Conservation (phyloP, 2,888 invertebrate species). For the Argyra leucocephala region DNA sequence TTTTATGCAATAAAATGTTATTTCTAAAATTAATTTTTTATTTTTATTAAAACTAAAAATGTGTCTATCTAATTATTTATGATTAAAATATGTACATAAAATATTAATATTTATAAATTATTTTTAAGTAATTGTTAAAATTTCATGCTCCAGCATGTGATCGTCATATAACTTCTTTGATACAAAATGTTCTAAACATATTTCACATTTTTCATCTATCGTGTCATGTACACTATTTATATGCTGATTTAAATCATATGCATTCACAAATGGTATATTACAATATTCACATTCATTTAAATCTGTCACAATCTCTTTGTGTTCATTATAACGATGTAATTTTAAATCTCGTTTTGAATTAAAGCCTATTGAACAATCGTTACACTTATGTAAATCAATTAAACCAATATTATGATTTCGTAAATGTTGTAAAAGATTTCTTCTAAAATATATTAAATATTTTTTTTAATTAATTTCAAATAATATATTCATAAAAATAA, state of each 20-base stretch:
- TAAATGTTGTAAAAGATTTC: conserved; percentile 27
- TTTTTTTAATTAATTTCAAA: background rate
- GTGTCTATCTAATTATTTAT: too few relatives aligned
- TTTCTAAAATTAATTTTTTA: too few relatives aligned
- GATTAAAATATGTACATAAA: too few relatives aligned
- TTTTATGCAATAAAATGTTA: too few relatives aligned
- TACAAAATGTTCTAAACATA: conserved; percentile 25
- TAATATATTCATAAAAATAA: background rate
- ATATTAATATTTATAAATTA: too few relatives aligned
- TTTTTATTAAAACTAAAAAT: too few relatives aligned
- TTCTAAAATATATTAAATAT: conserved; percentile 21
- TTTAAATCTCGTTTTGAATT: conserved; percentile 27
- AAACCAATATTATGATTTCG: conserved; percentile 25
- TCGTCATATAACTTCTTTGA: conserved; percentile 27
- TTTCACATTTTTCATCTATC: conserved; percentile 26
- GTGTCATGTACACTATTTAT: conserved; percentile 25
- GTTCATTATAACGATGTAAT: conserved; percentile 27
- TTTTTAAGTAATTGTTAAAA: conserved; percentile 10
- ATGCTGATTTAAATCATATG: conserved; percentile 27
- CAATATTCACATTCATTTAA: conserved; percentile 28
- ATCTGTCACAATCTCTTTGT: conserved; percentile 26
- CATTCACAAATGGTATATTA: conserved; percentile 25
- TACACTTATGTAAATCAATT: conserved; percentile 25
- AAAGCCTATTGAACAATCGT: conserved; percentile 27
- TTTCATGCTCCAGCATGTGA: conserved; percentile 28